Evolutionary conservation across 2,888 invertebrate genomes (phyloP), one percentile per base, ranked within the genome.

Genomic region (Melipona beecheii): DNA sequence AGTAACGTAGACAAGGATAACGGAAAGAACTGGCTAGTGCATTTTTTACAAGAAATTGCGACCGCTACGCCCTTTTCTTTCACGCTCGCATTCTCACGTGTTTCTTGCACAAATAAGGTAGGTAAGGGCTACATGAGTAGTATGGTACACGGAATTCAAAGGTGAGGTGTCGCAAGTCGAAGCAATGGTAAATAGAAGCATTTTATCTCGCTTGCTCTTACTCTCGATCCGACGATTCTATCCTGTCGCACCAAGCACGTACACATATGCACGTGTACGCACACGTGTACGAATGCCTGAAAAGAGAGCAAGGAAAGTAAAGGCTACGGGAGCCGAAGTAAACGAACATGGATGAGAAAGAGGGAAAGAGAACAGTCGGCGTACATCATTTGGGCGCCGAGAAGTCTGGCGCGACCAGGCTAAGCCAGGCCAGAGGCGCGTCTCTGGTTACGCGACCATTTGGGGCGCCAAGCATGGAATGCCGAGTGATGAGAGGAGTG

Each of bases 361-460:
- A 75, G 84, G 84, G 78, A 87, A 84, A 83, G 84, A 84, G 89
- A 86, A 89, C 76, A 86, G 87, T 86, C 92, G 93, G 86, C 87
- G 92, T 92, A 91, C 91, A 93, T 93, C 91, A 93, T 94, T 94
- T 93, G 93, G 94, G 94, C 94, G 94, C 94, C 94, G 93, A 92
- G 92, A 93, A 94, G 94, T 94, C 94, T 94, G 93, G 94, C 93
- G 88, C 92, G 92, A 87, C 87, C 87, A 90, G 89, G 87, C 86
- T 88, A 88, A 84, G 90, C 81, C 81, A 78, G 92, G 85, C 87
- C 90, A 90, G 90, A 92, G 90, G 90, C 91, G 90, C 93, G 92
- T 93, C 93, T 94, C 94, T 93, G 93, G 94, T 94, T 94, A 94
- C 93, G 93, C 93, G 93, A 92, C 93, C 94, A 94, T 94, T 94